phyloP scores from a whole-genome alignment of 2,888 invertebrate genomes.

The Bimastos eiseni region DNA sequence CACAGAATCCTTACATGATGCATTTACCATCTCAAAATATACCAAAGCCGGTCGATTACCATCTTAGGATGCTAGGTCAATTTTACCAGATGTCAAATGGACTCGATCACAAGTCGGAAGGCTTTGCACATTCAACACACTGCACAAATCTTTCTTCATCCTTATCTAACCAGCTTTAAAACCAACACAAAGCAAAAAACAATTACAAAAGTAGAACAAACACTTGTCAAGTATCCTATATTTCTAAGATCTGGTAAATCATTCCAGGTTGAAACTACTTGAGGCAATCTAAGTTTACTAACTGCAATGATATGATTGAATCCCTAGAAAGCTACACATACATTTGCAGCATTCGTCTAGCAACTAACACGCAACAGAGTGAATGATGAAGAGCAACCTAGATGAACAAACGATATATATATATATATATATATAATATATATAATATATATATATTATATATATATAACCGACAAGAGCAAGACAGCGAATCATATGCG shows the following conservation, averaged over 20 bases:
- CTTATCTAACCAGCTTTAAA: background rate
- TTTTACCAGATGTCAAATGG: background rate
- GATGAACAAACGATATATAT: background rate
- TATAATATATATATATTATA: too few species aligned
- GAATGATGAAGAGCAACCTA: background rate
- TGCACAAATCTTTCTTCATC: background rate
- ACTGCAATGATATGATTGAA: background rate
- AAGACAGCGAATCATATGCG: background rate
- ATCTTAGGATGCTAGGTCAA: background rate
- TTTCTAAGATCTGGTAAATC: background rate
- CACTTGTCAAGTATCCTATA: background rate
- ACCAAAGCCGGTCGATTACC: background rate
- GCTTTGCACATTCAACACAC: background rate
- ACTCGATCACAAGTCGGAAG: background rate
- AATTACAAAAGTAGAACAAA: background rate
- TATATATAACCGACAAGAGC: background rate
- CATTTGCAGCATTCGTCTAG: background rate
- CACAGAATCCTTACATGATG: background rate
- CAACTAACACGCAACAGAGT: background rate
- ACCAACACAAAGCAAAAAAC: background rate
- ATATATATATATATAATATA: too few species aligned
- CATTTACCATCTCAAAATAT: background rate
- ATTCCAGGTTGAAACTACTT: background rate
- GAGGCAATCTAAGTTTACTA: background rate
- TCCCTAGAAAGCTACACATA: background rate